phyloP scores from a whole-genome alignment of 2,113 vertebrate species.

The Zosterops japonicus region DNA sequence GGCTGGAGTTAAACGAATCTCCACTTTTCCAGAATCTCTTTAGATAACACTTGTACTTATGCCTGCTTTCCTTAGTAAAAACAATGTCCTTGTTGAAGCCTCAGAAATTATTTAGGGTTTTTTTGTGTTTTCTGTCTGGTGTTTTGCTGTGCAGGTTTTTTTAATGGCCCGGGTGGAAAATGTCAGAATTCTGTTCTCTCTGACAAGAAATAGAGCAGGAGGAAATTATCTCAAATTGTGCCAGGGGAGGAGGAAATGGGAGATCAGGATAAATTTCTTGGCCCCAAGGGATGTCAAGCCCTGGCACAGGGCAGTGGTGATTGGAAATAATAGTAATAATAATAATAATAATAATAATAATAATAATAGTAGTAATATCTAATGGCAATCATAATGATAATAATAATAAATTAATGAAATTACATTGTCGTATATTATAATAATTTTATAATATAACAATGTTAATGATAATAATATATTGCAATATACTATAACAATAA shows the following conservation, averaged over 20 bases:
- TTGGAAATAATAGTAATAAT: no score
- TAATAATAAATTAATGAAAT: no score
- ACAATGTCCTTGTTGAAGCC: neutral
- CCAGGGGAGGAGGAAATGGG: neutral
- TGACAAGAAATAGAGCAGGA: fast-evolving
- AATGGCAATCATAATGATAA: no score
- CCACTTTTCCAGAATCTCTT: neutral
- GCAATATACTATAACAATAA: no score
- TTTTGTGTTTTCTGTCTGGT: neutral
- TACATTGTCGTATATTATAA: no score
- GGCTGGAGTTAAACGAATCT: neutral
- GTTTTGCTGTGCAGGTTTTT: neutral
- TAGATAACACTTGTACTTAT: neutral
- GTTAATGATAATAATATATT: no score
- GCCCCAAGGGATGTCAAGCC: fast-evolving
- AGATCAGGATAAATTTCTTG: fast-evolving
- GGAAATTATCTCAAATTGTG: neutral
- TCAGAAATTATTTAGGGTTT: neutral
- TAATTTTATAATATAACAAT: no score
- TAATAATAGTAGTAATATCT: no score
- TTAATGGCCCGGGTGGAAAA: fast-evolving
- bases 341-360: no score
- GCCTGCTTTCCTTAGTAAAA: neutral
- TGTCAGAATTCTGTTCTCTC: neutral
- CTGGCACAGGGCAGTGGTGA: neutral